Evolutionary conservation across 2,888 invertebrate species (phyloP).

Genomic region (Proisotoma minuta): DNA sequence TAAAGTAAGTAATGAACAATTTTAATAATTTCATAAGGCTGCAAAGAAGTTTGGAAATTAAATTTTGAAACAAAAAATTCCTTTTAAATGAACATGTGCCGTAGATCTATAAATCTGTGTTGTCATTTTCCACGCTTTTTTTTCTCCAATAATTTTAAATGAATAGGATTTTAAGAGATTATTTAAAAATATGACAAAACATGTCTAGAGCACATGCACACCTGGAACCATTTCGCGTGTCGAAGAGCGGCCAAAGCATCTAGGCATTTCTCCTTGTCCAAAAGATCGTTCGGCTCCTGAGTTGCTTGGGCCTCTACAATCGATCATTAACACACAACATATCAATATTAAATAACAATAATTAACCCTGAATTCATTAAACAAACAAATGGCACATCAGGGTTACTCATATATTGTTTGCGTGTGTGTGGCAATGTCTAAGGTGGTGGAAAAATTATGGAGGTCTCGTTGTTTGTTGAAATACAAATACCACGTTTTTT

Average conservation of each 20-base stretch:
- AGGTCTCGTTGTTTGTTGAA: slow-evolving; percentile 23
- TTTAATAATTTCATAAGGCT: slow-evolving; percentile 50
- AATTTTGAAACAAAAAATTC: slow-evolving; percentile 10
- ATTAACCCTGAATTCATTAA: neutral
- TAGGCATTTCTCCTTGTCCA: slow-evolving; percentile 99
- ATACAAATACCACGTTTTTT: neutral
- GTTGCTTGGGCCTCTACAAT: slow-evolving; percentile 48
- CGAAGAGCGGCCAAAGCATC: slow-evolving; percentile 99
- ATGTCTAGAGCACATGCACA: slow-evolving; percentile 56
- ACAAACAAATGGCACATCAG: neutral
- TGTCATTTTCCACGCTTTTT: neutral
- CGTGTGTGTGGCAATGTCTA: slow-evolving; percentile 45
- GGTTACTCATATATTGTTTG: slow-evolving; percentile 27
- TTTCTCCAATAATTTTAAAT: no score
- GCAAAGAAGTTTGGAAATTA: slow-evolving; percentile 50
- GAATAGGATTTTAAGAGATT: no score
- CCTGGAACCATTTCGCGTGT: slow-evolving; percentile 99
- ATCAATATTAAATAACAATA: slow-evolving; percentile 14
- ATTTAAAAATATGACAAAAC: no score
- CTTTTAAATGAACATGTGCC: slow-evolving; percentile 44
- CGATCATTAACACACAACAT: slow-evolving; percentile 47
- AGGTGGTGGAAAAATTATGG: slow-evolving; percentile 44
- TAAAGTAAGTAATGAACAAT: neutral
- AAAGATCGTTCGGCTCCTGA: slow-evolving; percentile 71
- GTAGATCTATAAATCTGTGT: slow-evolving; percentile 32